These are phyloP conservation scores for Amaurobius ferox DNA, from an alignment of 2,888 invertebrate species.

Conservation along the genomic window DNA sequence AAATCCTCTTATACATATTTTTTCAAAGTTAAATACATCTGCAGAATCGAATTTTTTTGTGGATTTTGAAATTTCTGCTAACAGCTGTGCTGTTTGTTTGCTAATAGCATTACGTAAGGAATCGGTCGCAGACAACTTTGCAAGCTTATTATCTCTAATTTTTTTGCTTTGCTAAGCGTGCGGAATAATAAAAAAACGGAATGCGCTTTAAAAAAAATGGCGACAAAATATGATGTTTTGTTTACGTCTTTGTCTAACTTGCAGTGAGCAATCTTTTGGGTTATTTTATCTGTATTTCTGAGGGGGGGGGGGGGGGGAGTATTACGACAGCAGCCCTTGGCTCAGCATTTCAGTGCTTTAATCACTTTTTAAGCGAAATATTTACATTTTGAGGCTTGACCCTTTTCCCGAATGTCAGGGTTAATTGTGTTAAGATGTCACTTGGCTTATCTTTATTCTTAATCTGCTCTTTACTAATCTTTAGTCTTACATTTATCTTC, in stretches of 20 bases:
- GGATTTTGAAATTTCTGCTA: not conserved
- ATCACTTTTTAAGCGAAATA: conserved; percentile 31
- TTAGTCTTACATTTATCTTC: too few species aligned
- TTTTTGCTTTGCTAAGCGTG: not conserved
- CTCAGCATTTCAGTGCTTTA: conserved; percentile 32
- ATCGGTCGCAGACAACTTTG: conserved; percentile 7
- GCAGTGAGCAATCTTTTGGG: not conserved
- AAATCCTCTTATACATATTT: too few species aligned
- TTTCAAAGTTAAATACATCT: too few species aligned
- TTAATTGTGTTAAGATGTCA: conserved; percentile 40
- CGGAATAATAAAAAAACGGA: not conserved
- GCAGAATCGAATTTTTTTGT: too few species aligned
- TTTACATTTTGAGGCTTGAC: conserved; percentile 26
- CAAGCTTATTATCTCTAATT: conserved; percentile 5
- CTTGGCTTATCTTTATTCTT: not conserved
- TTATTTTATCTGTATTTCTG: conserved; percentile 4
- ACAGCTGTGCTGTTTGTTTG: not conserved
- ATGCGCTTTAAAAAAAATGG: not conserved
- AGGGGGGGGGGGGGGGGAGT: not conserved
- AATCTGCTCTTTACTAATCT: not conserved
- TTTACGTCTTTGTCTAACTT: conserved; percentile 25
- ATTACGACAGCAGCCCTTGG: not conserved
- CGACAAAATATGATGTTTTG: not conserved
- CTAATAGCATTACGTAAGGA: not conserved
- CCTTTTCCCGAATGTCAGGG: conserved; percentile 45